Percentiles rank a stretch among this genome's conserved stretches.
Conservation (phyloP, 1,140 invertebrate species). For the Carposina sasakii region DNA sequence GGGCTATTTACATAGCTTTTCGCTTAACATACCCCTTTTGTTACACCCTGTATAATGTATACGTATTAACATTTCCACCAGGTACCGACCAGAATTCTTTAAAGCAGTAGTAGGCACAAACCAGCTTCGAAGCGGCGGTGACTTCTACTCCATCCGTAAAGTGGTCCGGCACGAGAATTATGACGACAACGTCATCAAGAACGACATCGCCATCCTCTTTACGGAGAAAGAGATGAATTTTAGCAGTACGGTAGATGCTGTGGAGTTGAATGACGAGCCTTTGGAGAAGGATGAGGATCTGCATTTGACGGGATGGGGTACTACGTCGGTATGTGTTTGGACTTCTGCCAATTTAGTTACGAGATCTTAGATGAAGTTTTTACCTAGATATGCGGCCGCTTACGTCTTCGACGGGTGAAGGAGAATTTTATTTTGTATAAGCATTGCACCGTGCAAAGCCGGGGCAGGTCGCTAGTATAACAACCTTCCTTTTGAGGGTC, state of each 20-base stretch:
- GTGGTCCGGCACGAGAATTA: constrained; percentile 56
- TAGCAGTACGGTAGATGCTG: constrained; percentile 55
- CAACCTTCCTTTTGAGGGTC: too few relatives aligned
- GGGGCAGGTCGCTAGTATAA: too few relatives aligned
- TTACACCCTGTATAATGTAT: too few relatives aligned
- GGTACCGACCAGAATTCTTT: constrained; percentile 51
- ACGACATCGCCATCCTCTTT: constrained; percentile 63
- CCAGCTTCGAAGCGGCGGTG: constrained; percentile 49
- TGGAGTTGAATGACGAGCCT: constrained; percentile 57
- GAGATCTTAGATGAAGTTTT: too few relatives aligned
- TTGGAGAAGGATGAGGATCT: constrained; percentile 48
- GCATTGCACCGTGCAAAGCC: too few relatives aligned
- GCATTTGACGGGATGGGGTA: constrained; percentile 62
- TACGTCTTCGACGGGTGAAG: too few relatives aligned
- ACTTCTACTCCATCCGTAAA: constrained; percentile 44
- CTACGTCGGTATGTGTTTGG: constrained; percentile 55
- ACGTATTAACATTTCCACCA: too few relatives aligned
- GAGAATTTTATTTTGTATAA: too few relatives aligned
- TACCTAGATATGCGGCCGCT: too few relatives aligned
- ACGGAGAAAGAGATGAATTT: constrained; percentile 54
- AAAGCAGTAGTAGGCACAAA: constrained; percentile 64
- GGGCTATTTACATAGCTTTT: too few relatives aligned
- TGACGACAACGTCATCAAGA: constrained; percentile 42
- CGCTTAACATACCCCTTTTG: too few relatives aligned
- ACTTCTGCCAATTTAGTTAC: too few relatives aligned